Conservation (phyloP, 2,113 vertebrate species). For the Cairina moschata region DNA sequence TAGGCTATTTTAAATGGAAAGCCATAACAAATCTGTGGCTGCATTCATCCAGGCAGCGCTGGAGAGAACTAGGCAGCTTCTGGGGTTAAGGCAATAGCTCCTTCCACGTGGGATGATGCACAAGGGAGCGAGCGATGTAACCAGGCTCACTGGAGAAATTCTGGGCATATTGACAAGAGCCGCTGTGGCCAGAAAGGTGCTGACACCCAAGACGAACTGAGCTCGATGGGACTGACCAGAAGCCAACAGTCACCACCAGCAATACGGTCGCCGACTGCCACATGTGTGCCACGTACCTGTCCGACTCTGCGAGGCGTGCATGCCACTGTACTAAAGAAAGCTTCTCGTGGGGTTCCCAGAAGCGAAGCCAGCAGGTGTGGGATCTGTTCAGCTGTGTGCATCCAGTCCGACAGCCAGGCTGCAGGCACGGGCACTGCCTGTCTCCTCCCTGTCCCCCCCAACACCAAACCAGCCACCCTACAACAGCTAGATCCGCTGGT, state of each 20-base stretch:
- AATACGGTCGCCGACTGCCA: neutral
- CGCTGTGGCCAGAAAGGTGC: neutral
- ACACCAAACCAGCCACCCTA: neutral
- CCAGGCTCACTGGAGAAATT: rapidly evolving
- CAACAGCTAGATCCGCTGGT: neutral
- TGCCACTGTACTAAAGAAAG: rapidly evolving
- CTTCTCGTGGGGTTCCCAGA: rapidly evolving
- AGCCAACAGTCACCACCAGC: rapidly evolving
- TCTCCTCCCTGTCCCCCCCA: neutral
- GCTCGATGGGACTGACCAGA: rapidly evolving
- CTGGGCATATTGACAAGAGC: neutral
- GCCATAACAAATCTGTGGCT: neutral
- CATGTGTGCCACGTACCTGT: rapidly evolving
- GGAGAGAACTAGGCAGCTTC: neutral
- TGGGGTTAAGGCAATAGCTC: neutral
- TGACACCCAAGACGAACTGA: neutral
- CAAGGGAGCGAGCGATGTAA: rapidly evolving
- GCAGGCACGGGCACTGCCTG: neutral
- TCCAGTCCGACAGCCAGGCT: rapidly evolving
- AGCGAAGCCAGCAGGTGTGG: neutral
- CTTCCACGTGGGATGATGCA: rapidly evolving
- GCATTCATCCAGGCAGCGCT: rapidly evolving
- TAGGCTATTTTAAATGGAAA: conserved; percentile 15
- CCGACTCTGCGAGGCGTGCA: rapidly evolving
- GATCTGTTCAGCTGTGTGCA: rapidly evolving